A percentile compares a stretch with the other conserved stretches of the same genome.
phyloP scores from a whole-genome alignment of 2,113 vertebrate genomes.

The Gymnocephalus cernua region DNA sequence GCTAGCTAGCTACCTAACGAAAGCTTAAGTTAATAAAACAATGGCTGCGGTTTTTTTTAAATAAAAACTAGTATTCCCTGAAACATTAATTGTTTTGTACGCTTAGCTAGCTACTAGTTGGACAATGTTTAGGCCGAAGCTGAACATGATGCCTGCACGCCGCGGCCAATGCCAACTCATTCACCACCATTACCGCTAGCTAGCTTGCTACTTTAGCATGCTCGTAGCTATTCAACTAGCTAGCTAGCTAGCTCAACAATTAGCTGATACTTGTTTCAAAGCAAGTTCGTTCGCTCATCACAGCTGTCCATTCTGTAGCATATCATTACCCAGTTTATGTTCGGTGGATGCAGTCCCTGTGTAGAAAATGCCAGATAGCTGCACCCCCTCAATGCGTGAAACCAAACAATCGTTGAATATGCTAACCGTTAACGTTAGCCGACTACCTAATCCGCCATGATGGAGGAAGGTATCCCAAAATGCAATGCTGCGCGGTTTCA shows the following conservation, averaged over 20 bases:
- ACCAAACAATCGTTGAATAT: constrained; percentile 52
- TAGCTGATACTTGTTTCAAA: constrained; percentile 15
- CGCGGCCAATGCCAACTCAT: constrained; percentile 48
- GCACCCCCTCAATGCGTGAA: constrained; percentile 1
- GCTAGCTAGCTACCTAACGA: background rate
- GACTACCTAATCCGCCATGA: constrained; percentile 77
- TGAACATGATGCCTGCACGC: constrained; percentile 10
- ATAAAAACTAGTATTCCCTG: rapidly evolving
- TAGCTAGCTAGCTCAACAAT: background rate
- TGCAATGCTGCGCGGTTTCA: constrained; percentile 74
- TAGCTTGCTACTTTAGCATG: constrained; percentile 49
- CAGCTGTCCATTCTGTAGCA: rapidly evolving
- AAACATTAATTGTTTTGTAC: background rate
- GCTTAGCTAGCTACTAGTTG: background rate
- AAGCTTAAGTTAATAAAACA: rapidly evolving
- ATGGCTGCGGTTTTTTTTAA: too few species aligned
- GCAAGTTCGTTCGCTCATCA: background rate
- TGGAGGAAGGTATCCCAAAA: constrained; percentile 70
- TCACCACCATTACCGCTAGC: constrained; percentile 27
- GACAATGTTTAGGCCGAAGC: background rate
- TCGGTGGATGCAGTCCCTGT: background rate
- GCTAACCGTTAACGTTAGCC: constrained; percentile 68
- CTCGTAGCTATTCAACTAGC: constrained; percentile 18
- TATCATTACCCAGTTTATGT: constrained; percentile 47
- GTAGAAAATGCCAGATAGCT: background rate